phyloP scores from a whole-genome alignment of 2,113 vertebrate genomes.

The Oryzias curvinotus region DNA sequence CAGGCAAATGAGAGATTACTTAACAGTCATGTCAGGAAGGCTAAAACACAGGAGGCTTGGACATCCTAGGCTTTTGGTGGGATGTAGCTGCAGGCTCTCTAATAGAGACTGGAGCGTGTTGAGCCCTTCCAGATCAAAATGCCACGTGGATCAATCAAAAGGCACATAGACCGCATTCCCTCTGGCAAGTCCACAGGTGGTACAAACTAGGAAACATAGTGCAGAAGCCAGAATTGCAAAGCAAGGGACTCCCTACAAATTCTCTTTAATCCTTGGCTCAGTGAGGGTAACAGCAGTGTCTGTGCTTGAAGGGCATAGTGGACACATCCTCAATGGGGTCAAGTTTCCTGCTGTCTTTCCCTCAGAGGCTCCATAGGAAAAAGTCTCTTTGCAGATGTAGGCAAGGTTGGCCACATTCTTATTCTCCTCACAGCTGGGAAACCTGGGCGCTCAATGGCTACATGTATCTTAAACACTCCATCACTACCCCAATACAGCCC shows the following conservation, averaged over 20 bases:
- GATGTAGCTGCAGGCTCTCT: slow-evolving; percentile 48
- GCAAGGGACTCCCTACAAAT: slow-evolving; percentile 46
- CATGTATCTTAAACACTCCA: slow-evolving; percentile 1
- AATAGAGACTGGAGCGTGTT: slow-evolving; percentile 59
- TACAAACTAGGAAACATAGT: slow-evolving; percentile 52
- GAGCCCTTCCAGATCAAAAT: slow-evolving; percentile 58
- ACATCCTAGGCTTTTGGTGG: slow-evolving; percentile 37
- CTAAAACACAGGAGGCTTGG: slow-evolving; percentile 51
- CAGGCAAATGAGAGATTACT: slow-evolving; percentile 46
- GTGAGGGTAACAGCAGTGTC: slow-evolving; percentile 36
- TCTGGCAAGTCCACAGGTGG: slow-evolving; percentile 61
- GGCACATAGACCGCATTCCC: slow-evolving; percentile 36
- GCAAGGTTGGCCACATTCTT: slow-evolving; percentile 9
- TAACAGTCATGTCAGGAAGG: slow-evolving; percentile 60
- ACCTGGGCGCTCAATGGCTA: slow-evolving; percentile 11
- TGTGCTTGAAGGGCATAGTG: slow-evolving; percentile 49
- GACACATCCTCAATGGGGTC: slow-evolving; percentile 45
- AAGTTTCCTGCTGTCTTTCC: slow-evolving; percentile 43
- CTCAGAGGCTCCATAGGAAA: slow-evolving; percentile 40
- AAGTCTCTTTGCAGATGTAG: slow-evolving; percentile 9
- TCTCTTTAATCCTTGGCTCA: slow-evolving; percentile 61
- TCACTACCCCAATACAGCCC: too few relatives aligned
- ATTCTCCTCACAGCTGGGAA: slow-evolving; percentile 29
- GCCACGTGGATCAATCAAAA: slow-evolving; percentile 60
- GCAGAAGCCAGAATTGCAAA: slow-evolving; percentile 35